phyloP scores from a whole-genome alignment of 2,113 vertebrate genomes.

The Poicephalus gulielmi region DNA sequence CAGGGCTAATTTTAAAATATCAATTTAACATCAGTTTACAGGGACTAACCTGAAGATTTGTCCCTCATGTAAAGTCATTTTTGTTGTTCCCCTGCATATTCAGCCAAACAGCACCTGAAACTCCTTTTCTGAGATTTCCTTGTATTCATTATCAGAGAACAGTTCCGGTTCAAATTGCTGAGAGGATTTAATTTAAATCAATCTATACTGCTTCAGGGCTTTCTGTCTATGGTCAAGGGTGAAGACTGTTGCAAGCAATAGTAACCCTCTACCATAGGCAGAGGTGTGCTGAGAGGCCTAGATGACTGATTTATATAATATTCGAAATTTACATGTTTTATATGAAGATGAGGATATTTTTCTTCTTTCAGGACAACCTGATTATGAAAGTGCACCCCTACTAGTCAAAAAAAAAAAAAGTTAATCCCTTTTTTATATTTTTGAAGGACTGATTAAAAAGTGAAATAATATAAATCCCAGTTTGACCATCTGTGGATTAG shows the following conservation, averaged over 20 bases:
- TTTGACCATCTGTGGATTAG: background rate
- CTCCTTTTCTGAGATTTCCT: background rate
- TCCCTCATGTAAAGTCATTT: background rate
- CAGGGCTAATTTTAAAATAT: background rate
- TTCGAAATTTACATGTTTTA: background rate
- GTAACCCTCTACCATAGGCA: background rate
- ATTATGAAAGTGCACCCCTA: background rate
- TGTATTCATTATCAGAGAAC: slow-evolving; percentile 18
- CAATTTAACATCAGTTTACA: background rate
- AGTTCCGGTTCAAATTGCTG: background rate
- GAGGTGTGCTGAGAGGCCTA: background rate
- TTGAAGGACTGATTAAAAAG: background rate
- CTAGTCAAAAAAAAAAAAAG: background rate
- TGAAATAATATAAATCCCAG: background rate
- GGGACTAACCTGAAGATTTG: background rate
- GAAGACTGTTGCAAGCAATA: background rate
- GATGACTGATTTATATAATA: background rate
- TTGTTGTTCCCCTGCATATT: background rate
- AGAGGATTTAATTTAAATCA: slow-evolving; percentile 9
- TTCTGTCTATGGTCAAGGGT: background rate
- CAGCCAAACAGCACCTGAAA: slow-evolving; percentile 2
- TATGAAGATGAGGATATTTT: background rate
- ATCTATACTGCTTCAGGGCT: background rate
- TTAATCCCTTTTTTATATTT: background rate
- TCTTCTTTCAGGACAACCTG: background rate